A percentile compares a stretch with the other conserved stretches of the same genome.
Conservation (phyloP, 2,797 vertebrate genomes). For the Anabas testudineus region DNA sequence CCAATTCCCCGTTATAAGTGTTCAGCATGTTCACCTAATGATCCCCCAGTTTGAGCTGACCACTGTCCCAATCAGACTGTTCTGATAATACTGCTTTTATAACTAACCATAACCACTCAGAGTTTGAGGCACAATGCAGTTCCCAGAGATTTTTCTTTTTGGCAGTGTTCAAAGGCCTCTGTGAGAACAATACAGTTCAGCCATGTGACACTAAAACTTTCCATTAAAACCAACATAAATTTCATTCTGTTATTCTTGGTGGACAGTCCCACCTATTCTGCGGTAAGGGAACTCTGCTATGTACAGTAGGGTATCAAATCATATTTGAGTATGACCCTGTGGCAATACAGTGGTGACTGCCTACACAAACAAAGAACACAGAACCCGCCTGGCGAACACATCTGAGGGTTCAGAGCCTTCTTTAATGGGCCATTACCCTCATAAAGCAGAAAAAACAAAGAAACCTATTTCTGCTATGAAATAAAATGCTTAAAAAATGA, state of each 20-base stretch:
- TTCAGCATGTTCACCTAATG: slow-evolving; percentile 49
- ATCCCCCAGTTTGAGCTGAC: slow-evolving; percentile 36
- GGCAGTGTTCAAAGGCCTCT: slow-evolving; percentile 41
- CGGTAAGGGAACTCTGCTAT: slow-evolving; percentile 30
- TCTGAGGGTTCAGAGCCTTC: slow-evolving; percentile 25
- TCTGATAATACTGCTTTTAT: slow-evolving; percentile 53
- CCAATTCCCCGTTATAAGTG: slow-evolving; percentile 28
- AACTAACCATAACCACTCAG: slow-evolving; percentile 49
- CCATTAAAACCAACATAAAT: slow-evolving; percentile 65
- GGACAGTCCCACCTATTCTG: slow-evolving; percentile 51
- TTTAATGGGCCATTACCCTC: slow-evolving; percentile 42
- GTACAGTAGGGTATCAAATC: slow-evolving; percentile 42
- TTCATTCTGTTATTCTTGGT: slow-evolving; percentile 66
- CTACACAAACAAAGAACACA: slow-evolving; percentile 59
- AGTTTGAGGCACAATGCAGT: slow-evolving; percentile 34
- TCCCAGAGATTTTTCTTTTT: slow-evolving; percentile 51
- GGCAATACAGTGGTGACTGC: slow-evolving; percentile 42
- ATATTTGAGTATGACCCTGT: slow-evolving; percentile 38
- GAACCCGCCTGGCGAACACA: slow-evolving; percentile 53
- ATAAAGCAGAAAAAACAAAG: slow-evolving; percentile 3
- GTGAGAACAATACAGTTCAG: slow-evolving; percentile 62
- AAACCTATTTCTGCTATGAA: neutral
- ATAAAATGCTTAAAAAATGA: neutral
- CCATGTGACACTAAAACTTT: slow-evolving; percentile 64
- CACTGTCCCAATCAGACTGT: slow-evolving; percentile 35